These are phyloP conservation scores for Melieria picta DNA, from an alignment of 2,888 invertebrate genomes.

Conservation along the genomic window DNA sequence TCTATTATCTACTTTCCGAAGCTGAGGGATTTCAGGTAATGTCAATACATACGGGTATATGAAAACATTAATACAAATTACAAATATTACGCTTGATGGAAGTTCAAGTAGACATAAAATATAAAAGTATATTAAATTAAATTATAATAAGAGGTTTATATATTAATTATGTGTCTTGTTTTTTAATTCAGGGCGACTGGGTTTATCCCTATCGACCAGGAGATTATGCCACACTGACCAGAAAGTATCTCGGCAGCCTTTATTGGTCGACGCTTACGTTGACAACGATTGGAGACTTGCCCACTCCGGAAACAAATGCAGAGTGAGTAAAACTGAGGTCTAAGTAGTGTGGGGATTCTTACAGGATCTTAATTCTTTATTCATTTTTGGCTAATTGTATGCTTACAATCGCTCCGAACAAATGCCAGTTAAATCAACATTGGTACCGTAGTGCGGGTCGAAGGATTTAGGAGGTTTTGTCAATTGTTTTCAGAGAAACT, in stretches of 20 bases:
- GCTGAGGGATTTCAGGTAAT: conserved; percentile 84
- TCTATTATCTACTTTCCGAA: conserved; percentile 93
- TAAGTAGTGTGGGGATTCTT: too few relatives aligned
- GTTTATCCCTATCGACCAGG: conserved; percentile 88
- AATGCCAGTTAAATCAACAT: too few relatives aligned
- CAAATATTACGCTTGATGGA: too few relatives aligned
- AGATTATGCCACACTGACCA: conserved; percentile 87
- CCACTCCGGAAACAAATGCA: conserved; percentile 94
- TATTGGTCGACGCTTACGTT: conserved; percentile 97
- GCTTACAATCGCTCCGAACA: too few relatives aligned
- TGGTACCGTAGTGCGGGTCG: too few relatives aligned
- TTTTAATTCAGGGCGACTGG: conserved; percentile 78
- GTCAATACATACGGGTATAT: background rate
- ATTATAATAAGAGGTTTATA: conserved; percentile 2
- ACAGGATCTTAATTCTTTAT: too few relatives aligned
- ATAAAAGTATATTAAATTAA: too few relatives aligned
- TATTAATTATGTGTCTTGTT: conserved; percentile 33
- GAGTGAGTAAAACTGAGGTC: conserved; percentile 83
- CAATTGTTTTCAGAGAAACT: too few relatives aligned
- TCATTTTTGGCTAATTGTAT: too few relatives aligned
- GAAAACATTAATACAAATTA: too few relatives aligned
- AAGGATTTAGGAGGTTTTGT: too few relatives aligned
- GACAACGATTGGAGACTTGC: conserved; percentile 95
- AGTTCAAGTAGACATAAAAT: too few relatives aligned
- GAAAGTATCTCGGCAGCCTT: conserved; percentile 93